Percentiles rank a stretch among this genome's conserved stretches.
Evolutionary conservation across 2,797 vertebrate genomes (phyloP).

Genomic region (Antrozous pallidus): DNA sequence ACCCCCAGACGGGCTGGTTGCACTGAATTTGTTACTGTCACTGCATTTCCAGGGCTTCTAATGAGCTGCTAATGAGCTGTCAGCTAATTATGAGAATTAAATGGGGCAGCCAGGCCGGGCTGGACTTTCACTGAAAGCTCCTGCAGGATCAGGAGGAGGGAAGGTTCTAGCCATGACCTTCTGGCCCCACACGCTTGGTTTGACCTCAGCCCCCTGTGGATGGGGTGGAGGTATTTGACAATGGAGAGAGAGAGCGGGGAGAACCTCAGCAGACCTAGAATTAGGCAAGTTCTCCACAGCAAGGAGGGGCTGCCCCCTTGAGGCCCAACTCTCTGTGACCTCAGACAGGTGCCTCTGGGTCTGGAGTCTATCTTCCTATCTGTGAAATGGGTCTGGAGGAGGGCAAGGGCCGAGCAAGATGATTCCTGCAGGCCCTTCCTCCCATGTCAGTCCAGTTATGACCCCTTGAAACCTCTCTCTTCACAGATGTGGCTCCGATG

Average conservation of each 20-base stretch:
- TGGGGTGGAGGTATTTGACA: not conserved
- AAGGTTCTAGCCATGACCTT: not conserved
- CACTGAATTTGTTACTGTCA: constrained; percentile 81
- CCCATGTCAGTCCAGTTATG: not conserved
- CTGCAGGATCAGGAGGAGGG: not conserved
- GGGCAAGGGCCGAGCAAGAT: not conserved
- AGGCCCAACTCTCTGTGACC: not conserved
- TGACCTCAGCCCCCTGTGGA: not conserved
- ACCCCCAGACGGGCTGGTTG: constrained; percentile 72
- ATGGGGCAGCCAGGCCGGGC: constrained; percentile 72
- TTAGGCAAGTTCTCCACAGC: not conserved
- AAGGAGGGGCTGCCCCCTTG: not conserved
- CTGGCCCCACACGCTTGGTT: not conserved
- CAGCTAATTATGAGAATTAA: constrained; percentile 84
- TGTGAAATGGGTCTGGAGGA: not conserved
- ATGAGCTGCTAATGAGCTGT: constrained; percentile 84
- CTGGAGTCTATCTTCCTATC: not conserved
- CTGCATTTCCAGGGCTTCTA: constrained; percentile 79
- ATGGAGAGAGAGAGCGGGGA: not conserved
- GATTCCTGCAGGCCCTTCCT: not conserved
- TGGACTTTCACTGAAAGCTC: constrained; percentile 70
- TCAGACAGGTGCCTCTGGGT: not conserved
- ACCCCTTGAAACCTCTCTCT: not conserved
- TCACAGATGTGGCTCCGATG: not conserved
- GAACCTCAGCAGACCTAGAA: not conserved